Conservation (phyloP, 2,888 invertebrate genomes). For the Steromphala cineraria region DNA sequence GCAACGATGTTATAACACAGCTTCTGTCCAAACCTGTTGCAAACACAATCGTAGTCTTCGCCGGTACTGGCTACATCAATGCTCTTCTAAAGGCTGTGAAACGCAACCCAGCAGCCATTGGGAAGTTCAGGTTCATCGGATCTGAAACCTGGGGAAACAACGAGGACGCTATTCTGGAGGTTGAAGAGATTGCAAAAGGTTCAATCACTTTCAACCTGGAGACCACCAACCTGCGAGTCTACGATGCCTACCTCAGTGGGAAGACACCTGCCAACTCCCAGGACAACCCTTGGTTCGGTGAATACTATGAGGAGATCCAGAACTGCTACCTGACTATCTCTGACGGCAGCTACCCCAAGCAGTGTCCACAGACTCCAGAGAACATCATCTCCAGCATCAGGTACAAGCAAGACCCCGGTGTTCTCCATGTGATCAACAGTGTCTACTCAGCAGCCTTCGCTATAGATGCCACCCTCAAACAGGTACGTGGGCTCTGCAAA, state of each 20-base stretch:
- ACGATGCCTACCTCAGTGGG: conserved; percentile 61
- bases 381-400: conserved; percentile 45
- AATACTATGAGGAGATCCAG: conserved; percentile 74
- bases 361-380: conserved; percentile 44
- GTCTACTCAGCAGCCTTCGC: conserved; percentile 69
- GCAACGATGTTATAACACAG: conserved; percentile 53
- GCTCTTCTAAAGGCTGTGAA: conserved; percentile 58
- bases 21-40: conserved; percentile 65
- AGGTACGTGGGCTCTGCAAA: conserved; percentile 32
- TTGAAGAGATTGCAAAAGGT: conserved; percentile 46
- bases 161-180: conserved; percentile 48
- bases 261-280: conserved; percentile 64
- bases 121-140: conserved; percentile 60
- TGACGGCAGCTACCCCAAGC: conserved; percentile 38
- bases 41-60: conserved; percentile 67
- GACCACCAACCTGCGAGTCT: conserved; percentile 56
- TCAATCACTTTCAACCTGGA: conserved; percentile 62
- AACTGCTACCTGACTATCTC: conserved; percentile 69
- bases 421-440: conserved; percentile 70
- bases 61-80: conserved; percentile 55
- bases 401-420: conserved; percentile 65
- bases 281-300: conserved; percentile 76
- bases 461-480: conserved; percentile 57
- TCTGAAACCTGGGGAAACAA: conserved; percentile 66
- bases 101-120: conserved; percentile 44